These are phyloP conservation scores for Actenoides hombroni DNA, from an alignment of 2,113 vertebrate species.

Conservation along the genomic window DNA sequence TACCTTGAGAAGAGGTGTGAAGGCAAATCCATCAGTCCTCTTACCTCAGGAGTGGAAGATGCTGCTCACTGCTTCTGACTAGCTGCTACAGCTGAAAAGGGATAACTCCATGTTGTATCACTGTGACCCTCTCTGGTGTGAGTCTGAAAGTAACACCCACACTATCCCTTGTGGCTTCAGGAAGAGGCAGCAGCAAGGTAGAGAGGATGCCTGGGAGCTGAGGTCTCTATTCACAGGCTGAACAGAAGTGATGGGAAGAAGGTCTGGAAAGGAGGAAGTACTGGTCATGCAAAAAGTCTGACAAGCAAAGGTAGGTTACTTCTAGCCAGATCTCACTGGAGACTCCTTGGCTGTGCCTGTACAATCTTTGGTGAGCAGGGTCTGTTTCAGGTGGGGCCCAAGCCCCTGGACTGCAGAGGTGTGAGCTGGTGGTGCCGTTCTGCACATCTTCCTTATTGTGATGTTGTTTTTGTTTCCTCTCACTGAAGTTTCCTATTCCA, in stretches of 20 bases:
- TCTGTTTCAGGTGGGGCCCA: not conserved
- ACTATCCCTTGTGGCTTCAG: not conserved
- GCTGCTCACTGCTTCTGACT: not conserved
- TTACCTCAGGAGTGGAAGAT: not conserved
- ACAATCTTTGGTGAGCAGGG: not conserved
- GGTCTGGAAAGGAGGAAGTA: not conserved
- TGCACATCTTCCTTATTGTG: not conserved
- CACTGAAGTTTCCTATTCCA: not conserved
- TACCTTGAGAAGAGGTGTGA: not conserved
- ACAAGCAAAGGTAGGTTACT: not conserved
- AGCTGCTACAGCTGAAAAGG: not conserved
- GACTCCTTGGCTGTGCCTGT: not conserved
- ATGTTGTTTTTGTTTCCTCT: not conserved
- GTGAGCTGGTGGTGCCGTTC: not conserved
- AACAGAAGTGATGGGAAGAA: not conserved
- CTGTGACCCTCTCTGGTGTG: not conserved
- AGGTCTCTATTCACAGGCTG: not conserved
- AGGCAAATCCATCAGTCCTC: not conserved
- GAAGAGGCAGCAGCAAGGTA: not conserved
- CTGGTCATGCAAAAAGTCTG: not conserved
- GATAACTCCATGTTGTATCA: accelerated
- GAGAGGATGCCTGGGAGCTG: not conserved
- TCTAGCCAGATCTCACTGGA: not conserved
- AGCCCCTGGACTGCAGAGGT: not conserved
- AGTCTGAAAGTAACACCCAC: not conserved